These are phyloP conservation scores for Drosophila bocki DNA, from an alignment of 1,140 invertebrate genomes.

Conservation along the genomic window DNA sequence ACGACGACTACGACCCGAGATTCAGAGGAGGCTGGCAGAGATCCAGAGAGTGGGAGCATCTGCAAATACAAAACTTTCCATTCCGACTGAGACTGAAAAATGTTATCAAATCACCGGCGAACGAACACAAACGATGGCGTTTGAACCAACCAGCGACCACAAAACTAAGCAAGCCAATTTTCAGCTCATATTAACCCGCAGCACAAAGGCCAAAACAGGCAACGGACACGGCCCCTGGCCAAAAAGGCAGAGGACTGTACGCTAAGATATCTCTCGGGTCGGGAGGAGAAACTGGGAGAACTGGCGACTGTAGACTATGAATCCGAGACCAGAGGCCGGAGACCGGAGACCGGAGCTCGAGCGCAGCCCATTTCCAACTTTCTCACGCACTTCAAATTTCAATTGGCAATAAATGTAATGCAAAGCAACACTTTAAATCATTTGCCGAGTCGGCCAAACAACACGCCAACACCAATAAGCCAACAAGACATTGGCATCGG, in stretches of 20 bases:
- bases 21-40: conserved; percentile 4
- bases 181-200: conserved; percentile 84
- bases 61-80: conserved; percentile 73
- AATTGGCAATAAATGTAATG: conserved; percentile 85
- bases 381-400: conserved; percentile 85
- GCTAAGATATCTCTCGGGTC: neutral
- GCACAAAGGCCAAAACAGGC: conserved; percentile 75
- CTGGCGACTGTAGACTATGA: conserved; percentile 24
- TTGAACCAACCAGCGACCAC: conserved; percentile 60
- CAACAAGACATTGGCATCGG: conserved; percentile 47
- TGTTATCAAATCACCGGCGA: conserved; percentile 80
- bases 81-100: conserved; percentile 71
- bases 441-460: conserved; percentile 72
- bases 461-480: conserved; percentile 78
- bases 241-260: conserved; percentile 28
- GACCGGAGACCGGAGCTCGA: conserved; percentile 18
- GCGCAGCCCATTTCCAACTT: conserved; percentile 75
- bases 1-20: conserved; percentile 16
- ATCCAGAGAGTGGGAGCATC: conserved; percentile 44
- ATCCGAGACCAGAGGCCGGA: conserved; percentile 12
- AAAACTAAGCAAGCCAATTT: conserved; percentile 83
- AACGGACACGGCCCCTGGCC: conserved; percentile 51
- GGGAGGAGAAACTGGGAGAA: conserved; percentile 34
- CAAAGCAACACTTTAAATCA: conserved; percentile 85
- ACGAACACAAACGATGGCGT: conserved; percentile 69